Base-by-base conservation (phyloP, 1,140 invertebrate species). In the Halotydeus destructor region DNA sequence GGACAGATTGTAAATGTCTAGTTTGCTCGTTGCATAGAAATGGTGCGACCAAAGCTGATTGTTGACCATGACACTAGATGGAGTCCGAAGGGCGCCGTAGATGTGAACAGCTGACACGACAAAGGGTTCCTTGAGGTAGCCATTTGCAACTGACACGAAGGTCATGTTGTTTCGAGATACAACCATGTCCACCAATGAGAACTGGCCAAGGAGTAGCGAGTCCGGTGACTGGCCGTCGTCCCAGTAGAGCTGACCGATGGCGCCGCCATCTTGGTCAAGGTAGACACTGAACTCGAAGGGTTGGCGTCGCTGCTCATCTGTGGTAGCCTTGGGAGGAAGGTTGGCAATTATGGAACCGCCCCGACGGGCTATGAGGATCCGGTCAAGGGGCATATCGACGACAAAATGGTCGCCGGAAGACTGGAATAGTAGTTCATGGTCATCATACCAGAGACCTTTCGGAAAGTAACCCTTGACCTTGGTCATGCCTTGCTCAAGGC, bases 291-390 rank as follows among this genome's bases (percentile, higher is more conserved):
- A 55, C 41, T 69, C 65, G 43, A 76, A 58, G 32, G 64, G 60
- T 36, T 64, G 60, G 30, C 69, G 68, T 40, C 68, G 64, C 43
- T 72, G 54, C 12, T 60, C 61, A 0, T 68, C 71, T 1, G 78
- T 81, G 1, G 71, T 78, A 5, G 59, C 47, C 24, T 60, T 63
- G 19, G 75, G 66, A 42, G 61, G 56, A 52, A 82, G 77, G 38
- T 61, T 59, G 0, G 80, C 74, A 34, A 86, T 51, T 44, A 85
- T 71, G 30, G 59, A 63, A 4, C 80, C 82, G 38, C 74, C 77
- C 53, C 74, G 58, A 16, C 81, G 57, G 41, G 75, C 65, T 44
- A 76, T 52, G 18, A 74, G 75, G 46, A 80, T 76, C 6, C 58
- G 68, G 51, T 73, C 67, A 4, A 67, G 38, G 23, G 71, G 69